phyloP scores from a whole-genome alignment of 2,797 vertebrate species.

The Leptatherina wallacei region DNA sequence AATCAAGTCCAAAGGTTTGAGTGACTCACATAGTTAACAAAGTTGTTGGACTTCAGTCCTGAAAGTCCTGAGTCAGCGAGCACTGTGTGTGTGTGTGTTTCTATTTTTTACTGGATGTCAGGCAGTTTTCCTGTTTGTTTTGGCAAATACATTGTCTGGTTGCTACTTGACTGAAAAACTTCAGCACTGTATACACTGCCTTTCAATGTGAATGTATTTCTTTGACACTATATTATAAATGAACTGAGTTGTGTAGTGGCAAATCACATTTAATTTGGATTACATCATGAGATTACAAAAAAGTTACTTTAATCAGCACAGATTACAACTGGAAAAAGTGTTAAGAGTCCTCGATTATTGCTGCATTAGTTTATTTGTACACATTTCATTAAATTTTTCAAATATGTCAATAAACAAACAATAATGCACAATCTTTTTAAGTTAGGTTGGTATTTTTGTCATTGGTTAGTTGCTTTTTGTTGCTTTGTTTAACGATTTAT shows the following conservation, averaged over 20 bases:
- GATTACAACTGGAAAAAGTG: too few species aligned
- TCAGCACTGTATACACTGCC: not conserved
- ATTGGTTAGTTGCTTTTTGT: not conserved
- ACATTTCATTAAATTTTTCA: not conserved
- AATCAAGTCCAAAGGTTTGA: conserved; percentile 6
- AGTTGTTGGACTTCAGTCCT: conserved; percentile 26
- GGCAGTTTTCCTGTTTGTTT: conserved; percentile 12
- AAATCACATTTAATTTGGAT: too few species aligned
- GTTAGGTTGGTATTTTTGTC: too few species aligned
- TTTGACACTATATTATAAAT: not conserved
- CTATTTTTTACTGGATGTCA: conserved; percentile 3
- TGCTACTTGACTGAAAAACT: not conserved
- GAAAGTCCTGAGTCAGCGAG: conserved; percentile 19
- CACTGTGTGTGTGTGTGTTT: not conserved
- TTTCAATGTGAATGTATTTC: not conserved
- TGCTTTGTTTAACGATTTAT: not conserved
- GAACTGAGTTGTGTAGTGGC: not conserved
- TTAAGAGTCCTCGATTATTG: too few species aligned
- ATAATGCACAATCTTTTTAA: too few species aligned
- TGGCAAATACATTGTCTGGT: not conserved
- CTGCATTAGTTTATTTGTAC: too few species aligned
- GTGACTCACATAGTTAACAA: not conserved
- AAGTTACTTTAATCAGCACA: too few species aligned
- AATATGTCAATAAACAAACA: not conserved
- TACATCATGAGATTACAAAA: too few species aligned